Percentiles rank a stretch among this genome's conserved stretches.
Evolutionary conservation across 2,888 invertebrate species (phyloP).

Genomic region (Diabrotica balteata): DNA sequence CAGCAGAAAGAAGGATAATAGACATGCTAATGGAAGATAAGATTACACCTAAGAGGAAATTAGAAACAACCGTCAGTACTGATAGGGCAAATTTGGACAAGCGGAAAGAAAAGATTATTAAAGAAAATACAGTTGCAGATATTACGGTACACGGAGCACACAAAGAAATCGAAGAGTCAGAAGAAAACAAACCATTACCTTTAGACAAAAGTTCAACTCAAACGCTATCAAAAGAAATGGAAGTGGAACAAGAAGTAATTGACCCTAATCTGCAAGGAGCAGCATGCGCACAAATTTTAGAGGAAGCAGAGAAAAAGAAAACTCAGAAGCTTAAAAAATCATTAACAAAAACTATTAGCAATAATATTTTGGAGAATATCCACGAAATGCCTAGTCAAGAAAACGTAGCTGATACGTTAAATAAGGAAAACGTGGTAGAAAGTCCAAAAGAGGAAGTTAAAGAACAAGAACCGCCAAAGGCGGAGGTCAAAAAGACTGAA

Average conservation of each 20-base stretch:
- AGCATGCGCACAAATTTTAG: constrained; percentile 60
- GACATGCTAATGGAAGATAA: constrained; percentile 71
- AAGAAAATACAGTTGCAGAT: constrained; percentile 59
- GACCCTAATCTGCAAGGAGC: constrained; percentile 57
- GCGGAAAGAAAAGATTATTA: constrained; percentile 69
- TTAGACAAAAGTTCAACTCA: constrained; percentile 55
- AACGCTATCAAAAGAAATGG: constrained; percentile 52
- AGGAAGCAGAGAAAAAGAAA: constrained; percentile 56
- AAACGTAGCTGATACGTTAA: constrained; percentile 48
- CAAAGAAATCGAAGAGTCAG: constrained; percentile 50
- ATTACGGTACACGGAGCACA: constrained; percentile 53
- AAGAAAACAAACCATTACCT: constrained; percentile 50
- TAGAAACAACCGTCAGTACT: constrained; percentile 78
- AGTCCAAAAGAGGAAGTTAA: constrained; percentile 35
- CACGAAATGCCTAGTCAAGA: constrained; percentile 59
- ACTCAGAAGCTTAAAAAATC: constrained; percentile 55
- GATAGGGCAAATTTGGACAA: constrained; percentile 63
- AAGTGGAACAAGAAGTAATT: constrained; percentile 46
- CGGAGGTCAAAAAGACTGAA: constrained; percentile 45
- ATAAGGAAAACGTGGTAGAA: constrained; percentile 50
- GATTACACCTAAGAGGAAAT: constrained; percentile 75
- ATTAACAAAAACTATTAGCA: constrained; percentile 45
- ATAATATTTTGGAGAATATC: constrained; percentile 52
- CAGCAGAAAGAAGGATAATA: constrained; percentile 76
- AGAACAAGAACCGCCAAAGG: constrained; percentile 34